Conservation (phyloP, 2,113 vertebrate genomes). For the Entosphenus tridentatus region DNA sequence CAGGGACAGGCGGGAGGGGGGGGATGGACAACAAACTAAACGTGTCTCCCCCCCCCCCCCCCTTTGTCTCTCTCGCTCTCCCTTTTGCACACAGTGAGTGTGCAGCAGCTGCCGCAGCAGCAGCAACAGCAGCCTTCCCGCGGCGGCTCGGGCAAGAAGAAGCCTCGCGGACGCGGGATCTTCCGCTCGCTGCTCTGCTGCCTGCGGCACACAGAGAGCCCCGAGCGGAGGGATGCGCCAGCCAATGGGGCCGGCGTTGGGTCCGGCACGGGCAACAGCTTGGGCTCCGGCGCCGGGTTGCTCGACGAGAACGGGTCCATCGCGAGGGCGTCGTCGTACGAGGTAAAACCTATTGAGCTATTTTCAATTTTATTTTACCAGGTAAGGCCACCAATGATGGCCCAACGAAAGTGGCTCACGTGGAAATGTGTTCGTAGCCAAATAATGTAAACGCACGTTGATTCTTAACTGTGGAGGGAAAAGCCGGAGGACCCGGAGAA, state of each 20-base stretch:
- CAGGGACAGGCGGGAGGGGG: no score
- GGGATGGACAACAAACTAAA: conserved; percentile 5
- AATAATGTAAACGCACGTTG: no score
- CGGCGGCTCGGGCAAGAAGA: neutral
- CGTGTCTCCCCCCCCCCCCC: neutral
- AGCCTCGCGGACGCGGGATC: conserved; percentile 1
- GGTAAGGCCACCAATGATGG: no score
- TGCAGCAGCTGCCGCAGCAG: neutral
- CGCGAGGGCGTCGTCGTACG: neutral
- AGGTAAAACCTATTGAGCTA: neutral
- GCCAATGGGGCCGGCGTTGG: no score
- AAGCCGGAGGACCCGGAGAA: no score
- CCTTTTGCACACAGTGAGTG: neutral
- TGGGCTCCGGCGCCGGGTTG: neutral
- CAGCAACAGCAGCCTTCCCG: neutral
- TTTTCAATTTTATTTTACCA: no score
- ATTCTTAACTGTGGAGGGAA: no score
- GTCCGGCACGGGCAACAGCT: neutral
- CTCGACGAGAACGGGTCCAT: conserved; percentile 3
- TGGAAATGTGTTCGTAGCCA: no score
- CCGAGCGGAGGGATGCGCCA: neutral
- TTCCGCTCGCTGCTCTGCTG: conserved; percentile 1
- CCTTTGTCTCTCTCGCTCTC: neutral
- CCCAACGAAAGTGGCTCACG: no score
- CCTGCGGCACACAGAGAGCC: neutral